Evolutionary conservation across 1,140 invertebrate genomes (phyloP).

Genomic region (Tetramorium simillimum): DNA sequence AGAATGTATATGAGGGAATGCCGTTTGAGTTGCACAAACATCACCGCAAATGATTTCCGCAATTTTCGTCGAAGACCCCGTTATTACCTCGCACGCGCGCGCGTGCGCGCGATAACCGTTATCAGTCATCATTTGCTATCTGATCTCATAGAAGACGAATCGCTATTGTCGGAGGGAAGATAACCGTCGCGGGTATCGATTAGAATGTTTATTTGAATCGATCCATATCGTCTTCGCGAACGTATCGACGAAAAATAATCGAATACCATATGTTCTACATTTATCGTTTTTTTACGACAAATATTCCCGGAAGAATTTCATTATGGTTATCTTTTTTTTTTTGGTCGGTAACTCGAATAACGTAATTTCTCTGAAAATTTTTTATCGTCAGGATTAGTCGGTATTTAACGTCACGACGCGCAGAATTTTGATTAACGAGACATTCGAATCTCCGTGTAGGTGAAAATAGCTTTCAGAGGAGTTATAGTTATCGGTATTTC

Average conservation of each 20-base stretch:
- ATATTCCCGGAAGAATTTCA: constrained; percentile 7
- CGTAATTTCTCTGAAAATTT: background rate
- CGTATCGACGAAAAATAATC: constrained; percentile 4
- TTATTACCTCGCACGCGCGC: background rate
- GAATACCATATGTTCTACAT: background rate
- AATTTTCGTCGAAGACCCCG: background rate
- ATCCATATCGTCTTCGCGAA: background rate
- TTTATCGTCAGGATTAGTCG: background rate
- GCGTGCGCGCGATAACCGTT: background rate
- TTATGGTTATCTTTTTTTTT: background rate
- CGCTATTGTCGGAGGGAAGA: background rate
- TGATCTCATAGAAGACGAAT: background rate
- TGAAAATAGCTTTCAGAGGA: background rate
- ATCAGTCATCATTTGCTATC: constrained; percentile 14
- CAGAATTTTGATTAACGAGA: constrained; percentile 13
- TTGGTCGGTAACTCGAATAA: background rate
- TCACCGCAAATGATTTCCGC: background rate
- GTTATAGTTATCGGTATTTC: background rate
- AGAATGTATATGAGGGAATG: background rate
- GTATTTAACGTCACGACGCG: background rate
- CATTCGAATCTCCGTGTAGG: background rate
- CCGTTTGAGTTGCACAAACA: background rate
- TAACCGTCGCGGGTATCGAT: background rate
- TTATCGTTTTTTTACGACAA: background rate
- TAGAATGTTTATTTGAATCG: constrained; percentile 3